Evolutionary conservation across 2,113 vertebrate species (phyloP).

Genomic region (Daphoenositta chrysoptera): DNA sequence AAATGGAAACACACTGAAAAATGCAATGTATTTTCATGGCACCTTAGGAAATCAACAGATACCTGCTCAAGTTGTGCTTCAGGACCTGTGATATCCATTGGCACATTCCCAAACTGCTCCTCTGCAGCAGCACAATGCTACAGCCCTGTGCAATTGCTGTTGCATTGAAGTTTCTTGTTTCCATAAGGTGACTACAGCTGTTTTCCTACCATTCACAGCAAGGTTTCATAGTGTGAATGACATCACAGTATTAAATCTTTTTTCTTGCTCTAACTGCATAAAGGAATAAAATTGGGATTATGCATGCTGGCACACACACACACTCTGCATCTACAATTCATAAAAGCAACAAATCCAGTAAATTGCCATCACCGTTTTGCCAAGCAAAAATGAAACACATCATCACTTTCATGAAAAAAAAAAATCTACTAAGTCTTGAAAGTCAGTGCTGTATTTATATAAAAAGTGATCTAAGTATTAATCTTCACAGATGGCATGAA

Average conservation of each 20-base stretch:
- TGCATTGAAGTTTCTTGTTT: not conserved
- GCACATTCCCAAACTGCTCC: not conserved
- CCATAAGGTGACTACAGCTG: not conserved
- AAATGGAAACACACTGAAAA: not conserved
- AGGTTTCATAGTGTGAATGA: not conserved
- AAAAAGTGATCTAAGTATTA: not conserved
- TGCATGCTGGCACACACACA: not conserved
- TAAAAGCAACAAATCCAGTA: conserved; percentile 35
- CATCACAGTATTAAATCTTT: not conserved
- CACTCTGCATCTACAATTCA: not conserved
- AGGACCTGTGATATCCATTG: not conserved
- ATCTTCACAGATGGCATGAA: not conserved
- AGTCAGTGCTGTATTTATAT: not conserved
- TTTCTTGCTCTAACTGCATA: not conserved
- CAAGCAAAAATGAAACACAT: not conserved
- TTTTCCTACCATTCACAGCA: not conserved
- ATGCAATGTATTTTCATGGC: not conserved
- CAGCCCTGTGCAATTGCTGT: not conserved
- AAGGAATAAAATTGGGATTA: not conserved
- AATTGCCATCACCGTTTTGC: not conserved
- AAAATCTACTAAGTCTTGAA: not conserved
- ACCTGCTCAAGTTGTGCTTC: not conserved
- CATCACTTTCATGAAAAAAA: not conserved
- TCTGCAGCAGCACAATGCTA: not conserved
- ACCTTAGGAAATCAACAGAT: not conserved